Conservation (phyloP, 2,797 vertebrate species). For the Carapus acus region DNA sequence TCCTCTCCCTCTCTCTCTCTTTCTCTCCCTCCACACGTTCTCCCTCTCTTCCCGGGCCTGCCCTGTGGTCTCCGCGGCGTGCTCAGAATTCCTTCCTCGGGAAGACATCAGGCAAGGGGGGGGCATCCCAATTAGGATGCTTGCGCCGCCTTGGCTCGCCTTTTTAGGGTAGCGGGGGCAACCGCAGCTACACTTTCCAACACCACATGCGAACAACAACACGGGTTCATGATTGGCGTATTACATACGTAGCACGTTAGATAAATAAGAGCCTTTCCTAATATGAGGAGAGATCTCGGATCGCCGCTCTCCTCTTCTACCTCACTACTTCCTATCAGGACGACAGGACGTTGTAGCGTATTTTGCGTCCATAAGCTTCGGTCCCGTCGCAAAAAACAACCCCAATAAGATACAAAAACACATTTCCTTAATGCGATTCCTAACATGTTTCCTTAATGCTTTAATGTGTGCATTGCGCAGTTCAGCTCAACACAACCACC, state of each 20-base stretch:
- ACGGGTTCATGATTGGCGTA: constrained; percentile 28
- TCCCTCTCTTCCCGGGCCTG: no score
- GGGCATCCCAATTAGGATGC: no score
- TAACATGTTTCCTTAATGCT: constrained; percentile 29
- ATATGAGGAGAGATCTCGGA: no score
- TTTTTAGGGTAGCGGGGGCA: no score
- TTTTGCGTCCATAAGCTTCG: constrained; percentile 16
- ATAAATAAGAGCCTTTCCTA: constrained; percentile 12
- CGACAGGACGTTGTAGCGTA: constrained; percentile 13
- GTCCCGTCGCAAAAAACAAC: constrained; percentile 44
- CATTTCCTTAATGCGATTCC: constrained; percentile 34
- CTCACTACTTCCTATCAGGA: constrained; percentile 31
- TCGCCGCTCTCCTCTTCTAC: constrained; percentile 17
- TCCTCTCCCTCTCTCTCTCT: no score
- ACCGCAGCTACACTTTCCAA: constrained; percentile 32
- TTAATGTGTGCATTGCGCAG: background rate
- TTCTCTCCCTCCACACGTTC: no score
- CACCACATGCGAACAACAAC: constrained; percentile 38
- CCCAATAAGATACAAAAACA: constrained; percentile 24
- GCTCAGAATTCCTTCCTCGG: no score
- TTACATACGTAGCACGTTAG: constrained; percentile 32
- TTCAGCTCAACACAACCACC: constrained; percentile 6
- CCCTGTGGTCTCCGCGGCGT: no score
- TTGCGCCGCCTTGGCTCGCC: no score
- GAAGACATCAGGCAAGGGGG: no score